A percentile compares a stretch with the other conserved stretches of the same genome.
Conservation (phyloP, 2,797 vertebrate species). For the Pteronotus mesoamericanus region DNA sequence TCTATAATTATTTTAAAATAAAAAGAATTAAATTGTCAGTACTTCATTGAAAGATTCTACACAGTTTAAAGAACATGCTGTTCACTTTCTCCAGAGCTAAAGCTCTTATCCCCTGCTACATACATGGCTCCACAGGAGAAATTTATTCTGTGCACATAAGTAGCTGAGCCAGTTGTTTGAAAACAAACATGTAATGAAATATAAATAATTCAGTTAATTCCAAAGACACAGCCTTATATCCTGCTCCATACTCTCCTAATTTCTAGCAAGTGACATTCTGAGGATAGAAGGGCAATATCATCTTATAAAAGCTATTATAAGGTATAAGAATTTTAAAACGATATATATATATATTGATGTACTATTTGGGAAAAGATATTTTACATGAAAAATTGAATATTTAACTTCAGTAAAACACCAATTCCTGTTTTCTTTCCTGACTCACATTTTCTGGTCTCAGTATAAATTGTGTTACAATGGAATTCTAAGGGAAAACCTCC, state of each 20-base stretch:
- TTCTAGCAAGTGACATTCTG: not conserved
- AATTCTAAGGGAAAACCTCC: not conserved
- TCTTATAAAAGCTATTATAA: not conserved
- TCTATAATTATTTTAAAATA: slow-evolving; percentile 7
- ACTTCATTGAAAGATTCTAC: not conserved
- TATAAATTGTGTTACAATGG: not conserved
- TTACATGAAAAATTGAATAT: not conserved
- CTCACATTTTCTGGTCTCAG: not conserved
- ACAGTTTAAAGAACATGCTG: not conserved
- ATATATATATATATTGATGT: not conserved
- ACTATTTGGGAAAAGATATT: not conserved
- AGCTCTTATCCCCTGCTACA: too few relatives aligned
- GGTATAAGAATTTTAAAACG: not conserved
- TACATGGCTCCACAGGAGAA: not conserved
- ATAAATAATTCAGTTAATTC: slow-evolving; percentile 37
- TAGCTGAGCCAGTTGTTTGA: not conserved
- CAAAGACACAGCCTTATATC: not conserved
- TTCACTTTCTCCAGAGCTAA: not conserved
- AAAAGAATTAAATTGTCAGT: not conserved
- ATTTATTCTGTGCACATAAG: not conserved
- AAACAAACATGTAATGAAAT: not conserved
- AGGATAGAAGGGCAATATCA: not conserved
- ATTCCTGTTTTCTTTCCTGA: not conserved
- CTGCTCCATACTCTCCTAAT: not conserved
- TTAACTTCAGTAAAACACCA: not conserved